Percentiles rank a stretch among this genome's conserved stretches.
phyloP scores from a whole-genome alignment of 2,113 vertebrate genomes.

The Tauraco erythrolophus region DNA sequence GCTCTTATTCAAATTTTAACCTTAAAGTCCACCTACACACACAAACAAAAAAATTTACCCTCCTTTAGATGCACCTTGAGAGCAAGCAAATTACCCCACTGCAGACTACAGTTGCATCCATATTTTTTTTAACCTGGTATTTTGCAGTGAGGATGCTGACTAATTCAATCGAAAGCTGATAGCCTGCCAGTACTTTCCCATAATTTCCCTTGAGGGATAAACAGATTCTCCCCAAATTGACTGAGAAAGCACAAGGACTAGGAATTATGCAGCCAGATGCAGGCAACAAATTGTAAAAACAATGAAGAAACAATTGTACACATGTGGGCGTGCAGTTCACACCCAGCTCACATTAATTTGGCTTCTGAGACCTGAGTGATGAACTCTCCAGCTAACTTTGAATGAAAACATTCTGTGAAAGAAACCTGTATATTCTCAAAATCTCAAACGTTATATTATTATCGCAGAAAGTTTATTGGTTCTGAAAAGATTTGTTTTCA shows the following conservation, averaged over 20 bases:
- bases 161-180: constrained; percentile 30
- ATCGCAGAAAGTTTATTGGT: neutral
- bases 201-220: constrained; percentile 59
- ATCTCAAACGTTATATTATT: neutral
- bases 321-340: neutral
- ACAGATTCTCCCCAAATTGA: constrained; percentile 47
- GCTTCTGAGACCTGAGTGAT: neutral
- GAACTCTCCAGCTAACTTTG: neutral
- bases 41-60: neutral
- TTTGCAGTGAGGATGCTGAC: constrained; percentile 4
- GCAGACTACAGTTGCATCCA: neutral
- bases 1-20: neutral
- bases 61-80: neutral
- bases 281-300: neutral
- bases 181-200: constrained; percentile 6
- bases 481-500: neutral
- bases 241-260: constrained; percentile 39
- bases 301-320: neutral
- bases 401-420: neutral
- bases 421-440: neutral
- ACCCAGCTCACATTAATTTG: neutral
- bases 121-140: neutral
- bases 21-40: neutral
- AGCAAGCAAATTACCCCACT: neutral
- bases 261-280: neutral